Percentiles rank a stretch among this genome's conserved stretches.
Evolutionary conservation across 1,140 invertebrate genomes (phyloP).

Genomic region (Ganaspis sp.): DNA sequence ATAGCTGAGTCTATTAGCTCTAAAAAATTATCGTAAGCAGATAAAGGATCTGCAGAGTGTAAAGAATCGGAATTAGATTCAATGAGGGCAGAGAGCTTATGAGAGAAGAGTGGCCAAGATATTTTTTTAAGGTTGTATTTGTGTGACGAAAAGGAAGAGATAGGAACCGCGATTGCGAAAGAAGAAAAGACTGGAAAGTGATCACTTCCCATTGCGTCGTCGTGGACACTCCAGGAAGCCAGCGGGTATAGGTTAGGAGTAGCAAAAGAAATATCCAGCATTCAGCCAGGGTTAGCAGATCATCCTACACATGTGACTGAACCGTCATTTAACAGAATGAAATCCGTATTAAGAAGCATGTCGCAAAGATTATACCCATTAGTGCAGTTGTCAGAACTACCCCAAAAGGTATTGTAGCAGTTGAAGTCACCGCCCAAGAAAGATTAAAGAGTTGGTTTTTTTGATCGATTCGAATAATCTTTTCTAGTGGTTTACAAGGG

Average conservation of each 20-base stretch:
- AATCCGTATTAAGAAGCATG: neutral
- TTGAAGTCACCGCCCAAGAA: neutral
- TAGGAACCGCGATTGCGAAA: neutral
- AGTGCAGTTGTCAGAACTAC: neutral
- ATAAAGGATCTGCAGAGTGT: neutral
- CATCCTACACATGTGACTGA: neutral
- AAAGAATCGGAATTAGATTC: neutral
- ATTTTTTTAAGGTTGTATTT: constrained; percentile 1
- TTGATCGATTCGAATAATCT: neutral
- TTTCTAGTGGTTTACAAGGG: neutral
- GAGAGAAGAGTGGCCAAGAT: neutral
- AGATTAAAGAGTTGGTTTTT: neutral
- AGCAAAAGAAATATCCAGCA: neutral
- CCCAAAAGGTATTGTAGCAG: neutral
- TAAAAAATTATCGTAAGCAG: neutral
- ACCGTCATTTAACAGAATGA: neutral
- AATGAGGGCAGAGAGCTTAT: neutral
- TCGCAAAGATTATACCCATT: neutral
- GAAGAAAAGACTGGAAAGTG: neutral
- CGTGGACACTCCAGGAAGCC: neutral
- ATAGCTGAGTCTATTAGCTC: neutral
- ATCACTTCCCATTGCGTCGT: neutral
- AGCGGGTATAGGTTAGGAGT: neutral
- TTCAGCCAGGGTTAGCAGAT: neutral
- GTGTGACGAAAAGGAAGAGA: neutral